These are phyloP conservation scores for Aphelenchoides besseyi DNA, from an alignment of 1,140 invertebrate species.

Conservation along the genomic window DNA sequence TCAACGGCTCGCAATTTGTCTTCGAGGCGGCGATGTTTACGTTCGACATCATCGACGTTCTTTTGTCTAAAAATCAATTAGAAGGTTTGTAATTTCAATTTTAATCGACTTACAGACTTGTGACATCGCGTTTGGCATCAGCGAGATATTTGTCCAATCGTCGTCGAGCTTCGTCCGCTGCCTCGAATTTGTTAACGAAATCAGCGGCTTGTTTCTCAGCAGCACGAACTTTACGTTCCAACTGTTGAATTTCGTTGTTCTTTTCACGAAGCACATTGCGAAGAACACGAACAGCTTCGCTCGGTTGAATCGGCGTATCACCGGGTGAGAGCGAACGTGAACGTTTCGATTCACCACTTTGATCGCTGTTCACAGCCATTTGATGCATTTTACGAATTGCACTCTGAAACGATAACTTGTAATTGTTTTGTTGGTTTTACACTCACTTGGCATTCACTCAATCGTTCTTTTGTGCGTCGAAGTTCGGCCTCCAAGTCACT, in stretches of 20 bases:
- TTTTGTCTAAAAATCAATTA: slow-evolving; percentile 47
- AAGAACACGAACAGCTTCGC: slow-evolving; percentile 54
- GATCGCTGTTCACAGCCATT: slow-evolving; percentile 41
- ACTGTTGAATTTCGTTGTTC: slow-evolving; percentile 60
- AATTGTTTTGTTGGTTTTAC: slow-evolving; percentile 1
- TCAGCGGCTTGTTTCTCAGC: slow-evolving; percentile 53
- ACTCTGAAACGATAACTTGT: slow-evolving; percentile 26
- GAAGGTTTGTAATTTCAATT: not conserved
- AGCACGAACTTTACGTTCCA: slow-evolving; percentile 55
- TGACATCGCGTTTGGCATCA: slow-evolving; percentile 54
- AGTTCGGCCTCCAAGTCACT: slow-evolving; percentile 57
- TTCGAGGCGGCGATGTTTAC: slow-evolving; percentile 53
- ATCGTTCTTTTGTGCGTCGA: slow-evolving; percentile 48
- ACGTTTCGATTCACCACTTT: slow-evolving; percentile 43
- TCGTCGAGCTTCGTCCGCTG: slow-evolving; percentile 50
- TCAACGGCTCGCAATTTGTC: slow-evolving; percentile 54
- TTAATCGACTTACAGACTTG: slow-evolving; percentile 40
- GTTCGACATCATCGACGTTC: slow-evolving; percentile 50
- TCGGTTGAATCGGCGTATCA: slow-evolving; percentile 42
- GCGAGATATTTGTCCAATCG: slow-evolving; percentile 56
- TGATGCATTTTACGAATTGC: slow-evolving; percentile 57
- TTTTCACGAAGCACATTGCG: slow-evolving; percentile 59
- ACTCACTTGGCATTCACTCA: slow-evolving; percentile 50
- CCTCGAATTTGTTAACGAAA: slow-evolving; percentile 54
- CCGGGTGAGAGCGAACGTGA: slow-evolving; percentile 59